Base-by-base conservation (phyloP, 2,888 invertebrate species). In the Philonicus albiceps region DNA sequence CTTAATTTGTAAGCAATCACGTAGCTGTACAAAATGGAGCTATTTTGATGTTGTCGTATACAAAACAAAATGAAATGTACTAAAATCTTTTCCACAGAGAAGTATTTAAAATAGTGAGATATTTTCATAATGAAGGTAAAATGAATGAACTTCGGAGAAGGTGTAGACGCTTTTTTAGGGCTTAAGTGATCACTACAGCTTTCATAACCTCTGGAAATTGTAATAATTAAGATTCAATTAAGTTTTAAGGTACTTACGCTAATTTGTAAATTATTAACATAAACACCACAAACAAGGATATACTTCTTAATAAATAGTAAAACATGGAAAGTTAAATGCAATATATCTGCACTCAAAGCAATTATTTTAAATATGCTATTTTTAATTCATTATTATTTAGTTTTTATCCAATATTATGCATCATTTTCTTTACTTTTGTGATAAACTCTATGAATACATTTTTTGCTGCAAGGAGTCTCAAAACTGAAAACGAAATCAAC, bases 21-120 rank as follows among this genome's bases (percentile, higher is more conserved):
- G 31, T 34, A 81, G 81, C 81, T 81, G 81, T 81, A 55, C 53
- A 81, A 34, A 74, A 80, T 43, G 16, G 81, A 64, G 55, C 64
- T 81, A 81, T 81, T 81, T 76, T 78, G 27, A 49, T 78, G 78
- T 78, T 49, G 78, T 78, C 78, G 55, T 55, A 81, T 81, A 64
- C 31, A 34, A 74, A 73, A 30, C 8, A 30, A 74, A 27, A n/a
- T 34, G 30, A 74, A 19, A 74, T 74, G 34, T 74, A 74, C 74
- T 81, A n/a, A 81, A 81, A 27, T 53, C 19, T 64, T 30, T 27
- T 80, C 55, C 31, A 16, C 81, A 19, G 16, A 55, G 31, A 34
- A 40, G 34, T 55, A 31, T 81, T 55, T 34, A 81, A 81, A 31
- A 43, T 64, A 81, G 27, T 64, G 43, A 81, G 53, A 31, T 81